Conservation (phyloP, 2,113 vertebrate species). For the Grallaria varia region DNA sequence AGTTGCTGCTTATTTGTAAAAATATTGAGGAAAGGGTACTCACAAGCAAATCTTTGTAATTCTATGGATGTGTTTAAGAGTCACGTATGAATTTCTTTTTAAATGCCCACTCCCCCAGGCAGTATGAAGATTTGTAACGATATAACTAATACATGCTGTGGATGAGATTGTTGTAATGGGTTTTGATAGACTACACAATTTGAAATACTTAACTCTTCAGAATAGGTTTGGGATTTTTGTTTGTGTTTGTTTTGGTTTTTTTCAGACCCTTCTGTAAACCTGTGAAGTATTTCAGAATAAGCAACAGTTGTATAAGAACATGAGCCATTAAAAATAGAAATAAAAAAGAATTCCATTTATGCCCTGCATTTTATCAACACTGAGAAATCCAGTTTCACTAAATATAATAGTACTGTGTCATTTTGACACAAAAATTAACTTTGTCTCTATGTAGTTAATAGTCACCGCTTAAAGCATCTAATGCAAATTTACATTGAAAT, state of each 20-base stretch:
- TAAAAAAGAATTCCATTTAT: background rate
- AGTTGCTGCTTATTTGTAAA: background rate
- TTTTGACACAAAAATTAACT: slow-evolving; percentile 31
- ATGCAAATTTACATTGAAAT: slow-evolving; percentile 38
- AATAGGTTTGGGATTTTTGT: background rate
- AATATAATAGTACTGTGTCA: background rate
- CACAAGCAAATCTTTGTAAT: background rate
- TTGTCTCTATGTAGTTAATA: background rate
- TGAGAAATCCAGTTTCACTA: background rate
- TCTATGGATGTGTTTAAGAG: background rate
- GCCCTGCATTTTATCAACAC: background rate
- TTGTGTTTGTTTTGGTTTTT: background rate
- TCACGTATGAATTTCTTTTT: background rate
- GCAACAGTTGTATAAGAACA: background rate
- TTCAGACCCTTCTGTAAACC: background rate
- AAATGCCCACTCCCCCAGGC: background rate
- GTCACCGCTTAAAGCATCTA: slow-evolving; percentile 26
- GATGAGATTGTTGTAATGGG: background rate
- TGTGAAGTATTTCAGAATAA: background rate
- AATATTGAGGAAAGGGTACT: background rate
- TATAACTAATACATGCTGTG: background rate
- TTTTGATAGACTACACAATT: background rate
- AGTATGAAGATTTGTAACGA: background rate
- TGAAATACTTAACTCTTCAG: background rate
- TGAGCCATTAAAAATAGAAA: slow-evolving; percentile 9